Evolutionary conservation across 1,140 invertebrate genomes (phyloP).

Genomic region (Nasonia vitripennis): DNA sequence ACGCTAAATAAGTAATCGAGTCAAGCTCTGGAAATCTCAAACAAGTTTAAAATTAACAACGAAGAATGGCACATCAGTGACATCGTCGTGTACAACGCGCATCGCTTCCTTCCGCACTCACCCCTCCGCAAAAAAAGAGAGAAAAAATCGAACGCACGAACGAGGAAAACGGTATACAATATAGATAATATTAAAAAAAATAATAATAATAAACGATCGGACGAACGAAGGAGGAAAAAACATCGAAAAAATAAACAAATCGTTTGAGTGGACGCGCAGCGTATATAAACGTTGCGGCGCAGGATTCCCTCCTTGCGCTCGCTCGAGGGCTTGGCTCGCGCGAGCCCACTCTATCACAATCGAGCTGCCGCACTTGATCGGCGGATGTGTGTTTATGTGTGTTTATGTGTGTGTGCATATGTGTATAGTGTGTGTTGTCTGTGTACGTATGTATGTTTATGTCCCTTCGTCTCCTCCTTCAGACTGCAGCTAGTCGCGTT

Average conservation of each 20-base stretch:
- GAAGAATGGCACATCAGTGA: not conserved
- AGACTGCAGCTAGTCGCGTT: not conserved
- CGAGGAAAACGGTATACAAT: conserved; percentile 6
- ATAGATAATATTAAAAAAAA: not conserved
- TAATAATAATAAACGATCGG: not conserved
- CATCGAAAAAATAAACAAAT: conserved; percentile 35
- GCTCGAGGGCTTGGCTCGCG: not conserved
- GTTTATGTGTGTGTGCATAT: not conserved
- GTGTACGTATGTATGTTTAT: not conserved
- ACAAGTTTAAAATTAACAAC: not conserved
- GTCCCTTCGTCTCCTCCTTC: not conserved
- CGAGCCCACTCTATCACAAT: conserved; percentile 52
- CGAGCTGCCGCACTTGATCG: conserved; percentile 45
- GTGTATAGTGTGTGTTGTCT: not conserved
- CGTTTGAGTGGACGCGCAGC: conserved; percentile 43
- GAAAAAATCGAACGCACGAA: conserved; percentile 28
- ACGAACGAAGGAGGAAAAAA: conserved; percentile 28
- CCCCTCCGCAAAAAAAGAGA: not conserved
- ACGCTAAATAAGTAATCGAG: not conserved
- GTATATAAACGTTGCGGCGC: not conserved
- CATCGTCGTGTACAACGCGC: not conserved
- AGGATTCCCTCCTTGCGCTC: conserved; percentile 7
- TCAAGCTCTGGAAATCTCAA: not conserved
- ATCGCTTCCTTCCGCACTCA: not conserved
- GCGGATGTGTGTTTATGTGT: conserved; percentile 12